A percentile compares a stretch with the other conserved stretches of the same genome.
These are phyloP conservation scores for Syngnathus rostellatus DNA, from an alignment of 2,797 vertebrate species.

Conservation along the genomic window DNA sequence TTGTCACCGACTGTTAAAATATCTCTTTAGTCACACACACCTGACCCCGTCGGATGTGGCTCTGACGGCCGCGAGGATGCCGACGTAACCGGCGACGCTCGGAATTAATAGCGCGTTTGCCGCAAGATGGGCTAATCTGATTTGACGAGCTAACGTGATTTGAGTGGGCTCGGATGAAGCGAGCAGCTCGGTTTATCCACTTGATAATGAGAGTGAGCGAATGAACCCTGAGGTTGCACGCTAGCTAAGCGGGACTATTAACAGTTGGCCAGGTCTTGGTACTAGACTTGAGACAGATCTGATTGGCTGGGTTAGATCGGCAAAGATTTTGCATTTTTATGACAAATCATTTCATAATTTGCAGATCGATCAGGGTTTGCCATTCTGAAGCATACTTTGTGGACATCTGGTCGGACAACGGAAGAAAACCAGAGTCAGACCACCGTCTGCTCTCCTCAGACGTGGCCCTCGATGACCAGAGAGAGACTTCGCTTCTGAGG, in stretches of 20 bases:
- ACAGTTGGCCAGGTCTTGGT: constrained; percentile 8
- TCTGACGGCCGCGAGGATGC: constrained; percentile 44
- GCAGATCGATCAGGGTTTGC: too few species aligned
- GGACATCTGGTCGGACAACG: constrained; percentile 12
- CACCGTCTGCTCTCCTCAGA: constrained; percentile 31
- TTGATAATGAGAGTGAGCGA: constrained; percentile 51
- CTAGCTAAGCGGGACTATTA: constrained; percentile 53
- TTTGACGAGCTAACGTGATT: constrained; percentile 64
- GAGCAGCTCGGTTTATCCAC: constrained; percentile 47
- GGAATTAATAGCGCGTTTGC: constrained; percentile 67
- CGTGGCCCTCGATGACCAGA: constrained; percentile 44
- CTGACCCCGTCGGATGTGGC: constrained; percentile 56
- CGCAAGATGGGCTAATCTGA: constrained; percentile 60
- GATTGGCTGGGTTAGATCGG: too few species aligned
- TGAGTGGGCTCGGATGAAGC: constrained; percentile 47
- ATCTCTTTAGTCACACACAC: constrained; percentile 7
- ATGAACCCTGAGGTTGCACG: constrained; percentile 46
- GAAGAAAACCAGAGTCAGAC: constrained; percentile 15
- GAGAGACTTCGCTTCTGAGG: constrained; percentile 37
- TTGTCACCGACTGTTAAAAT: constrained; percentile 59
- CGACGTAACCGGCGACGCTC: constrained; percentile 51
- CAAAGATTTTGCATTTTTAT: too few species aligned
- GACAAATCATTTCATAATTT: too few species aligned
- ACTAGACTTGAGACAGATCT: too few species aligned
- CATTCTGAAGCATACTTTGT: too few species aligned